Evolutionary conservation across 2,113 vertebrate species (phyloP).

Genomic region (Plestiodon gilberti): DNA sequence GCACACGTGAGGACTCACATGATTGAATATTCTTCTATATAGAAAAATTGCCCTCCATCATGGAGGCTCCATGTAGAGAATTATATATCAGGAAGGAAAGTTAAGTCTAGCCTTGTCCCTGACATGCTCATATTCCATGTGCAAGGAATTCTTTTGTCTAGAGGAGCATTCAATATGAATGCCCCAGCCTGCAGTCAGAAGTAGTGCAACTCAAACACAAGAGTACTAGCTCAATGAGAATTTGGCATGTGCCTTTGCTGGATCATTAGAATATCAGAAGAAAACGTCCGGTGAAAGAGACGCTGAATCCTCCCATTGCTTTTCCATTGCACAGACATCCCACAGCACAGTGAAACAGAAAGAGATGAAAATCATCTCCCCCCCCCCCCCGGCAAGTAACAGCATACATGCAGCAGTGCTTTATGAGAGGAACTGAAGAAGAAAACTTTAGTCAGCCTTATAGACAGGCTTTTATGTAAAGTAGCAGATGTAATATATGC

Average conservation of each 20-base stretch:
- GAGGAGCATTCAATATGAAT: not conserved
- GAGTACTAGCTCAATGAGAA: not conserved
- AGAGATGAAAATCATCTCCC: not conserved
- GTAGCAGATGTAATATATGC: constrained; percentile 6
- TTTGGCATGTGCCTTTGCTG: not conserved
- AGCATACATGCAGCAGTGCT: constrained; percentile 51
- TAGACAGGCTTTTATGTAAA: constrained; percentile 54
- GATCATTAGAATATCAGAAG: not conserved
- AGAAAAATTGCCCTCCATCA: not conserved
- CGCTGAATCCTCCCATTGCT: not conserved
- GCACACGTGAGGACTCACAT: not conserved
- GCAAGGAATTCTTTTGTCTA: not conserved
- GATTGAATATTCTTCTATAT: not conserved
- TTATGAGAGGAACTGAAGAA: constrained; percentile 5
- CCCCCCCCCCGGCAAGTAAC: constrained; percentile 30
- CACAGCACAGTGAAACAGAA: constrained; percentile 33
- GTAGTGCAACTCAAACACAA: not conserved
- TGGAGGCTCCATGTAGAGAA: not conserved
- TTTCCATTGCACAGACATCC: not conserved
- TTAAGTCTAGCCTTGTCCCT: not conserved
- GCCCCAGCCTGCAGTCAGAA: not conserved
- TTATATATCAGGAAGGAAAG: not conserved
- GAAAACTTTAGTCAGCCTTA: constrained; percentile 30
- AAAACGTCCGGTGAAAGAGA: constrained; percentile 31
- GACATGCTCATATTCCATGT: not conserved